These are phyloP conservation scores for Morpho achilles DNA, from an alignment of 2,888 invertebrate species.

Conservation along the genomic window DNA sequence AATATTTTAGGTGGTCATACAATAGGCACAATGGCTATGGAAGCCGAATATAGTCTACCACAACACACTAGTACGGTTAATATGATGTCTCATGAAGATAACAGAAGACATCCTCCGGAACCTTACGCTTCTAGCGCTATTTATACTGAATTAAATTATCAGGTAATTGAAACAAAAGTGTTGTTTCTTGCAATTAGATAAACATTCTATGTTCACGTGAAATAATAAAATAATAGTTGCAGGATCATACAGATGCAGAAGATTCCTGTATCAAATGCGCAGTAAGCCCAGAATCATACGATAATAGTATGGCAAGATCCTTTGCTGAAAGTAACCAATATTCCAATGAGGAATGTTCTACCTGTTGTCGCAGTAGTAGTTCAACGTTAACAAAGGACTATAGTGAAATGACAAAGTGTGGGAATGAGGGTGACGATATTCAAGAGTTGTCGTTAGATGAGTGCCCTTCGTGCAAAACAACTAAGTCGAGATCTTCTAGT, in stretches of 20 bases:
- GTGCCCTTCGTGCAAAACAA: conserved; percentile 70
- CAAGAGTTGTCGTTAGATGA: conserved; percentile 70
- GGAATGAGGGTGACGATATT: conserved; percentile 59
- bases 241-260: conserved; percentile 73
- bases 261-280: conserved; percentile 77
- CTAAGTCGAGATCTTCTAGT: conserved; percentile 67
- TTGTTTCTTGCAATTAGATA: neutral
- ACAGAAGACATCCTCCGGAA: conserved; percentile 74
- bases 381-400: conserved; percentile 72
- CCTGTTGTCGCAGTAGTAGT: conserved; percentile 68
- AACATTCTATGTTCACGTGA: neutral
- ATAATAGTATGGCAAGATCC: conserved; percentile 73
- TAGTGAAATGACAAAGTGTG: conserved; percentile 74
- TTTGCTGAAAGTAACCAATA: conserved; percentile 69
- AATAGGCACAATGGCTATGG: conserved; percentile 66
- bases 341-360: conserved; percentile 72
- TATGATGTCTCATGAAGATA: conserved; percentile 57
- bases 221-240: conserved; percentile 29
- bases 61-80: conserved; percentile 60
- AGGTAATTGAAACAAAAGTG: conserved; percentile 36
- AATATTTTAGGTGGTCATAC: conserved; percentile 55
- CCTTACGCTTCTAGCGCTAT: conserved; percentile 88
- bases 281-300: conserved; percentile 76
- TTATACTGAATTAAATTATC: conserved; percentile 72
- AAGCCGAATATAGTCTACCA: conserved; percentile 71